Base-by-base conservation (phyloP, 2,888 invertebrate species). In the Ichneumoninae sp. region DNA sequence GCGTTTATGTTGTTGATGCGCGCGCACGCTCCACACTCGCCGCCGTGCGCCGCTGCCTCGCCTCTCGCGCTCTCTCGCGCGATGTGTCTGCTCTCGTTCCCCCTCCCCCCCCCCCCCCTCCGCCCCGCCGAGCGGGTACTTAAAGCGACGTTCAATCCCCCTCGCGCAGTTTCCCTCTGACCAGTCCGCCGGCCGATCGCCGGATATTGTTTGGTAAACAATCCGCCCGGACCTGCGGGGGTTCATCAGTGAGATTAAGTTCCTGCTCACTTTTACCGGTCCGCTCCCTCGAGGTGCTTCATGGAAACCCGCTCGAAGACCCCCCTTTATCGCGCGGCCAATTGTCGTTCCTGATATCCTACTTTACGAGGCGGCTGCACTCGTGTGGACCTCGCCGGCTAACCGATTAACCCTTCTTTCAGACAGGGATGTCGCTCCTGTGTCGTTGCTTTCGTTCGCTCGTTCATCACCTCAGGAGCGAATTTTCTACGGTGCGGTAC, bases 131-230 rank as follows among this genome's bases (percentile, higher is more conserved):
- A 30, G 26, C 26, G 19, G 30, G 30, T 33, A 40, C 19, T 44
- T 13, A 13, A 13, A 7, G 44, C 47, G 13, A 44, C 44, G 44
- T 60, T 22, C 44, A 40, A 3, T 33, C 19, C 70, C 26, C 44
- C 52, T 54, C 22, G 22, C 22, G 54, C 54, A 54, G 54, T 54
- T 54, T 22, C 50, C 78, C 57, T 72, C 80, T 80, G 69, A 84
- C 62, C 40, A 52, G 22, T 44, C 44, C 13, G 47, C 30, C 65
- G 36, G 65, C 88, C 85, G 87, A 83, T 72, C 78, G 87, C 85
- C 88, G 89, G 88, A 90, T 90, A 90, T 91, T 90, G 26, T 57
- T 57, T 90, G 90, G 88, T 90, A 90, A 91, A 91, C 89, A 91
- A 89, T 86, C 84, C 79, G 79, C 81, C 75, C 44, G 36, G 68